Base-by-base conservation (phyloP, 2,888 invertebrate species). In the Aphodius granarius region DNA sequence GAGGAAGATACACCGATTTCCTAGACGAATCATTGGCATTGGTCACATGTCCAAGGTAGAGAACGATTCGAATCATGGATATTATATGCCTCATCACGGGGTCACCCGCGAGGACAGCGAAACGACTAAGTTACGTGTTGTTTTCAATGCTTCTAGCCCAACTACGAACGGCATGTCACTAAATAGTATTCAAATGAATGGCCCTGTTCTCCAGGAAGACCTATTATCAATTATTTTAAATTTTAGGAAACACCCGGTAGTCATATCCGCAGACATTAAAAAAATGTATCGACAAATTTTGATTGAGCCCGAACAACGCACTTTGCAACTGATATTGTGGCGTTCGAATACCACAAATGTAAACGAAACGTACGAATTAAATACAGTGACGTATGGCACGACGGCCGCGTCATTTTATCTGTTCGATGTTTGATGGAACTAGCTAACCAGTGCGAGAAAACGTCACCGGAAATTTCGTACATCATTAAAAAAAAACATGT, bases 221-320 rank as follows among this genome's bases (percentile, higher is more conserved):
- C 64, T 85, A 2, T 77, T 82, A 65, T 73, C 80, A 0, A 79
- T 83, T 43, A 16, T 85, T 0, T 5, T 81, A 0, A 78, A 82
- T 15, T 85, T 84, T 79, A 76, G 84, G 16, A 74, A 74, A 5
- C 78, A 81, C 20, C 19, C 72, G 2, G 76, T 81, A 23, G 81
- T 81, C 2, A 63, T 84, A 5, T 77, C 77, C 13, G 82, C 81
- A 0, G 84, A 84, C 68, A 79, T 85, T 4, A 75, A 73, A 6
- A 78, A 83, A 75, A 84, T 84, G 80, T 85, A 82, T 66, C 79
- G 80, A 0, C 82, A 83, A 74, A 79, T 85, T 5, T 13, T 75
- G 9, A 72, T 83, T 0, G 71, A 80, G n/a, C 78, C 79, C 5
- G 72, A 77, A 3, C 78, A 84, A 23, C 72, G 76, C 20, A 13